Percentiles rank a stretch among this genome's conserved stretches.
Evolutionary conservation across 2,797 vertebrate genomes (phyloP).

Genomic region (Cephalopachus bancanus): DNA sequence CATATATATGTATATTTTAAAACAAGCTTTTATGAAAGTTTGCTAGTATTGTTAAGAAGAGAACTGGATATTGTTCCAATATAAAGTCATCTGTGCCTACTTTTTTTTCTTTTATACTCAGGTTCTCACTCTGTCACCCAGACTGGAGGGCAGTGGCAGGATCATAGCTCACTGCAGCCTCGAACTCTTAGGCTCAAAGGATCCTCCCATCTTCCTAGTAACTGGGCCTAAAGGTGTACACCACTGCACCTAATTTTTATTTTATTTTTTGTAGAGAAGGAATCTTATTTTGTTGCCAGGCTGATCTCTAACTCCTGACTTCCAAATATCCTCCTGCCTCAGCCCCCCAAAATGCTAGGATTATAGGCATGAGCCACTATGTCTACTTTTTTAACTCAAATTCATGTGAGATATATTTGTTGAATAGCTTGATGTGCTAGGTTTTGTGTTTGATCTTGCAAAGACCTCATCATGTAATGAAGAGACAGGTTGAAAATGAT

Average conservation of each 20-base stretch:
- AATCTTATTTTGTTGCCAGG: no score
- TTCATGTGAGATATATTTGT: not conserved
- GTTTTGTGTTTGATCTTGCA: not conserved
- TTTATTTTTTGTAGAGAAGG: no score
- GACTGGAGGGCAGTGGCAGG: no score
- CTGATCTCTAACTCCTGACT: no score
- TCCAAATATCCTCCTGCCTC: no score
- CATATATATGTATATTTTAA: not conserved
- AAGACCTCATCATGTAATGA: not conserved
- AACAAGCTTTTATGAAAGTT: not conserved
- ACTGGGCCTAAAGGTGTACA: no score
- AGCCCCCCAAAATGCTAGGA: no score
- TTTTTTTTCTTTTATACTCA: not conserved
- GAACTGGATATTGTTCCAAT: not conserved
- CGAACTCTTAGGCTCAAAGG: no score
- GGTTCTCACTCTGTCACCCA: no score
- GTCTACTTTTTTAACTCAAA: not conserved
- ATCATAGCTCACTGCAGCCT: no score
- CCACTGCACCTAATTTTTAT: no score
- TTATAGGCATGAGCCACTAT: not conserved
- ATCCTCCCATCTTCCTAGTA: no score
- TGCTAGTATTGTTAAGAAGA: slow-evolving; percentile 4
- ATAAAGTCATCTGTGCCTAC: not conserved
- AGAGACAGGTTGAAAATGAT: not conserved
- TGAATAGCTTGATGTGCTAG: not conserved